Evolutionary conservation across 2,888 invertebrate genomes (phyloP).

Genomic region (Calliopum simillimum): DNA sequence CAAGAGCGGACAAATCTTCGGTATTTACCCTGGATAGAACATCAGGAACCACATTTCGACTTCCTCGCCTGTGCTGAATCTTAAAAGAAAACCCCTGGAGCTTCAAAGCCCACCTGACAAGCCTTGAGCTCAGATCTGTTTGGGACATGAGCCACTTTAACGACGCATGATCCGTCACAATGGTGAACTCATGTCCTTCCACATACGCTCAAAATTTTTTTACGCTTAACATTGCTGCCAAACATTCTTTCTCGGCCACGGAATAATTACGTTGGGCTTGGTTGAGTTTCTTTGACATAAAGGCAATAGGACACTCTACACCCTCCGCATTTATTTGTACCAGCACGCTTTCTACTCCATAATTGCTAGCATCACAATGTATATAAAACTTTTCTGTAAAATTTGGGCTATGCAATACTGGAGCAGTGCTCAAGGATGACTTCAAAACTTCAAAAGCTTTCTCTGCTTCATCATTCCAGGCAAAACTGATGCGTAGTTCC

Average conservation of each 20-base stretch:
- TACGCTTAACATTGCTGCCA: constrained; percentile 16
- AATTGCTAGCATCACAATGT: no score
- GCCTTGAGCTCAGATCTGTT: no score
- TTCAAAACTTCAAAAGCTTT: constrained; percentile 18
- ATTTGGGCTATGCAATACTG: constrained; percentile 22
- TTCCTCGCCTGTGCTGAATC: no score
- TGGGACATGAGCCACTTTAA: no score
- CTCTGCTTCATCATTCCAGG: constrained; percentile 5
- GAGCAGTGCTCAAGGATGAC: no score
- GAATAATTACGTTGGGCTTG: constrained; percentile 15
- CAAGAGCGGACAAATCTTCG: no score
- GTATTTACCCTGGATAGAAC: no score
- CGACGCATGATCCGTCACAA: no score
- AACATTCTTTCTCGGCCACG: constrained; percentile 8
- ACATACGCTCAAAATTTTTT: constrained; percentile 13
- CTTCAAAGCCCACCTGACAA: no score
- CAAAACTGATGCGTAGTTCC: no score
- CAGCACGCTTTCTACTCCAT: constrained; percentile 35
- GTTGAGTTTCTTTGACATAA: constrained; percentile 27
- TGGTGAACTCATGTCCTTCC: constrained; percentile 3
- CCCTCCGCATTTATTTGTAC: constrained; percentile 28
- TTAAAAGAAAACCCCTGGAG: not conserved
- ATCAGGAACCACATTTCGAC: not conserved
- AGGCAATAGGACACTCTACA: constrained; percentile 31
- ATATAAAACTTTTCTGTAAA: constrained; percentile 17